These are phyloP conservation scores for Asteroscopus sphinx DNA, from an alignment of 2,888 invertebrate genomes.

Conservation along the genomic window DNA sequence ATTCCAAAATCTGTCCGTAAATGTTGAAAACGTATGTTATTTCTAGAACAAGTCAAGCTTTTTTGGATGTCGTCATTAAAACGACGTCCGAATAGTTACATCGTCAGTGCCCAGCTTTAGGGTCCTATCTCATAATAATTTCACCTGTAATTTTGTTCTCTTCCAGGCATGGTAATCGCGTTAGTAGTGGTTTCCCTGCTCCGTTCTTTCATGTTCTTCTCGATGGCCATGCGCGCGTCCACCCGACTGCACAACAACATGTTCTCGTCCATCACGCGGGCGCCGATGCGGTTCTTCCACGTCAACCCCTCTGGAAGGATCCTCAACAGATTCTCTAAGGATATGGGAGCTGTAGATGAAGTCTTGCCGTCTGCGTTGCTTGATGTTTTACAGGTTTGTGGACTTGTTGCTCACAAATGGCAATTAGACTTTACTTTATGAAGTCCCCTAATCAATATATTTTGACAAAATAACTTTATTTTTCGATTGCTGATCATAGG, in stretches of 20 bases:
- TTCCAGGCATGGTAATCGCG: slow-evolving; percentile 84
- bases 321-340: slow-evolving; percentile 97
- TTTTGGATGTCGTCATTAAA: no score
- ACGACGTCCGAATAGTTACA: no score
- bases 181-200: slow-evolving; percentile 85
- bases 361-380: slow-evolving; percentile 90
- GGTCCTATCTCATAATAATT: no score
- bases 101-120: no score
- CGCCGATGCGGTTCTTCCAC: slow-evolving; percentile 96
- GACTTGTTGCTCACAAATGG: no score
- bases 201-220: slow-evolving; percentile 91
- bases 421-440: no score
- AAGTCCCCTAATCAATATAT: no score
- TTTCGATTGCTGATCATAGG: no score
- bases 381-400: slow-evolving; percentile 88
- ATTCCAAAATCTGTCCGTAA: no score
- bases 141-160: background rate
- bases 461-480: no score
- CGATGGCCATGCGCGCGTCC: slow-evolving; percentile 93
- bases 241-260: slow-evolving; percentile 94
- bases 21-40: no score
- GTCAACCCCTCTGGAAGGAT: slow-evolving; percentile 95
- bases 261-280: slow-evolving; percentile 95
- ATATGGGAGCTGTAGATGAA: slow-evolving; percentile 94
- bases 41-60: no score